Base-by-base conservation (phyloP, 2,888 invertebrate species). In the Carpatolechia fugitivella region DNA sequence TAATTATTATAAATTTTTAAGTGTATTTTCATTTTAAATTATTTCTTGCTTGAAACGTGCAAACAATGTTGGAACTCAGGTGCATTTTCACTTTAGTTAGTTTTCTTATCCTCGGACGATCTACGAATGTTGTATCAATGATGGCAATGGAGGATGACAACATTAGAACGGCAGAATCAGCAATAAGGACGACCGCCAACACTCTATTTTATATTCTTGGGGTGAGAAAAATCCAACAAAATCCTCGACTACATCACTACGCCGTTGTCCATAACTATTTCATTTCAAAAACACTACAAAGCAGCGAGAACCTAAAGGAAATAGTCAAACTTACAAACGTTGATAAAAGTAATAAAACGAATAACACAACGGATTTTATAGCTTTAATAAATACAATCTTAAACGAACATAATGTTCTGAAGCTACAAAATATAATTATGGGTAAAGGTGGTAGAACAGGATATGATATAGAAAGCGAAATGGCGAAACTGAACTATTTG, bases 261-360 rank as follows among this genome's bases (percentile, higher is more conserved):
- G 13, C 41, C 1, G 8, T 14, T 3, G 52, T 33, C 8, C 46
- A 52, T 13, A 52, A 52, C 41, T 52, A 40, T 30, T 44, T 52
- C 8, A 30, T 44, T 8, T 20, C 44, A 13, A 11, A 18, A 6
- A 52, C 52, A 14, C 18, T 52, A n/a, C 52, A 46, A 52, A 33
- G 38, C 20, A 20, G 44, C 18, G 6, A 13, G 10, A 44, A 29
- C 13, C 20, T 44, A 33, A 52, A 46, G 33, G 44, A 52, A 52
- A 52, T 52, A 16, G 31, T 44, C 3, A 41, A 31, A 16, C 52
- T 52, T 18, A 52, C 44, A 7, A 30, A 24, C 20, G 33, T 41
- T 13, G 33, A 52, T 52, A 52, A 44, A 20, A 44, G 4, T 6
- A 46, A 14, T 54, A 73, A 72, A 58, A 69, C 63, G 31, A 76